Base-by-base conservation (phyloP, 1,140 invertebrate species). In the Hylaeus volcanicus region DNA sequence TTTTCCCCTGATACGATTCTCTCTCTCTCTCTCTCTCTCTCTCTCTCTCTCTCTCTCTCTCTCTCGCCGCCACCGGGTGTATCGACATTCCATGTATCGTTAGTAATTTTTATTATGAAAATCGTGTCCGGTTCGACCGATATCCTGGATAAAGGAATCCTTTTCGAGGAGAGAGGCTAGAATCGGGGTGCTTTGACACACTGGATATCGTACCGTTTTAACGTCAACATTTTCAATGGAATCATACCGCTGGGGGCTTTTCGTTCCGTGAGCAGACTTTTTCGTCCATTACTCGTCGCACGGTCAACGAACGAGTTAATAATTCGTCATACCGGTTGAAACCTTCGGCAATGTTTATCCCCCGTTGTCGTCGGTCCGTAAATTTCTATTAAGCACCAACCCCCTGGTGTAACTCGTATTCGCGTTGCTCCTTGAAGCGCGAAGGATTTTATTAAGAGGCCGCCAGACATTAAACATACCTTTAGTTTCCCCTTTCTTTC, bases 401-500 rank as follows among this genome's bases (percentile, higher is more conserved):
- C 68, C 26, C 45, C 73, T 53, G 8, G 8, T 41, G 56, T 65
- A 81, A 87, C 86, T 89, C 80, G 79, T 80, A 91, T 91, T 91
- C 87, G 87, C 83, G 86, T 86, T 89, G 84, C 88, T 90, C 88
- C 85, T 78, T 88, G 86, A 79, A 89, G 89, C 87, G 88, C 83
- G 88, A 90, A 89, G 63, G 79, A 80, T 74, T 80, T 75, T 75
- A 80, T 89, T 89, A 90, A 90, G 88, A 90, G 86, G 86, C 88
- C 88, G 88, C 79, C 86, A 88, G 79, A 80, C 65, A 61, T 75
- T 80, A 80, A 80, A 74, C 79, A 63, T 61, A 56, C 72, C 73
- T 43, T 72, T 79, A 56, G 77, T 79, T 74, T 79, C 76, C 61
- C 45, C 68, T 68, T 79, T 65, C 48, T 73, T 69, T 80, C 72